Percentiles rank a stretch among this genome's conserved stretches.
phyloP scores from a whole-genome alignment of 2,888 invertebrate species.

The Cotesia congregata region DNA sequence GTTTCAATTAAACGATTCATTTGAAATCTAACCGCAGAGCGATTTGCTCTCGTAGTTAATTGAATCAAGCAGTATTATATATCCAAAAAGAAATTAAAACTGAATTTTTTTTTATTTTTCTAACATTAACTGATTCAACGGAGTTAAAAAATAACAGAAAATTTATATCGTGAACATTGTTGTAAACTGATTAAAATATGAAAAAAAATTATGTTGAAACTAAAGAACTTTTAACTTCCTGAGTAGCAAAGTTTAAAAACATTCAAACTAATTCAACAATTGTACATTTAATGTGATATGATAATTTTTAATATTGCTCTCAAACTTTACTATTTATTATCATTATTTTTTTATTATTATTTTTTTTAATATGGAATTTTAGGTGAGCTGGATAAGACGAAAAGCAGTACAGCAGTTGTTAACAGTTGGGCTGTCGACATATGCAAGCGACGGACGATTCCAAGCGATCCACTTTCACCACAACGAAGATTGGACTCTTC shows the following conservation, averaged over 20 bases:
- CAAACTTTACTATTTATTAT: background rate
- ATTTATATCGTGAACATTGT: background rate
- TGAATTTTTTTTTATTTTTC: background rate
- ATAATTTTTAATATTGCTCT: constrained; percentile 8
- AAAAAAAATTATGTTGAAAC: constrained; percentile 2
- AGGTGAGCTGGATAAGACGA: constrained; percentile 90
- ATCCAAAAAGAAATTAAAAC: background rate
- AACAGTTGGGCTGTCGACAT: constrained; percentile 89
- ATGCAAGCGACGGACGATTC: constrained; percentile 91
- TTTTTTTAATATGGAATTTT: constrained; percentile 48
- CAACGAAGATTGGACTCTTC: constrained; percentile 93
- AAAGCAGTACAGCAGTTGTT: constrained; percentile 83
- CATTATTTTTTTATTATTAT: background rate
- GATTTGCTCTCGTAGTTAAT: background rate
- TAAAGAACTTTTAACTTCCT: constrained; percentile 2
- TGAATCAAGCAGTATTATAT: background rate
- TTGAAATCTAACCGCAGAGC: background rate
- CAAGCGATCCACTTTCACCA: constrained; percentile 89
- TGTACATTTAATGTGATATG: background rate
- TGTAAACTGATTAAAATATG: background rate
- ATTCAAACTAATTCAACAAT: background rate
- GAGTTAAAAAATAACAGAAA: background rate
- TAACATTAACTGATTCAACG: background rate
- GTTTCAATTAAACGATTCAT: background rate
- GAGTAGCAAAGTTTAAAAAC: background rate